Evolutionary conservation across 2,113 vertebrate genomes (phyloP), one percentile per base, ranked within the genome.

Genomic region (Sorex fumeus): DNA sequence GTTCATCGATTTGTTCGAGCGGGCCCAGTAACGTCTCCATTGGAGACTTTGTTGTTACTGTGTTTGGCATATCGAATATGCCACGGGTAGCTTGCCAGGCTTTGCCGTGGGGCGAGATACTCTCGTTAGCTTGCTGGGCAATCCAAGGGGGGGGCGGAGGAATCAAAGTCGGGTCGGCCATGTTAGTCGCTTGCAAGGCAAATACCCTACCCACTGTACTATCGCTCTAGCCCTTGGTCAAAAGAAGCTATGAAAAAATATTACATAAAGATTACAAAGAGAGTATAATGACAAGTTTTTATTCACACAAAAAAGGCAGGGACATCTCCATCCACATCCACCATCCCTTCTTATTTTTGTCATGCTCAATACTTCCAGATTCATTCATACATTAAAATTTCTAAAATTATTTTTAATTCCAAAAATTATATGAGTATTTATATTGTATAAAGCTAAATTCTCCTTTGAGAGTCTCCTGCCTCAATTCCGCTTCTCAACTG

Each of bases 231-330:
- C n/a, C n/a, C n/a, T n/a, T n/a, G 60, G 32, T 81, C 69, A 90
- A 93, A 95, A 83, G 28, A 76, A 88, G 40, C 40, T 53, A 84
- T 34, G 13, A 82, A 94, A 53, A 95, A 91, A 72, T 19, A 95
- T 71, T 66, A 79, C 36, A n/a, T 1, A 69, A 23, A 69, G 34
- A 72, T 71, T 93, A 32, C 47, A 74, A 74, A 95, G 69, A 80
- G 34, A 34, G 23, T 36, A 21, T 3, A 71, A 88, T 43, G 16
- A 62, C 18, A 34, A 87, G 34, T 50, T 84, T 84, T 91, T 87
- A 79, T 71, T 78, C 34, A 72, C 32, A 72, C n/a, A 83, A 6
- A 40, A 50, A 91, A 76, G 12, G 53, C 36, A 77, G 25, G 8
- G 8, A 76, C 28, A 28, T 19, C 23, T 4, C 28, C 47, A 64